These are phyloP conservation scores for Polylopha cassiicola DNA, from an alignment of 2,888 invertebrate genomes.

Conservation along the genomic window DNA sequence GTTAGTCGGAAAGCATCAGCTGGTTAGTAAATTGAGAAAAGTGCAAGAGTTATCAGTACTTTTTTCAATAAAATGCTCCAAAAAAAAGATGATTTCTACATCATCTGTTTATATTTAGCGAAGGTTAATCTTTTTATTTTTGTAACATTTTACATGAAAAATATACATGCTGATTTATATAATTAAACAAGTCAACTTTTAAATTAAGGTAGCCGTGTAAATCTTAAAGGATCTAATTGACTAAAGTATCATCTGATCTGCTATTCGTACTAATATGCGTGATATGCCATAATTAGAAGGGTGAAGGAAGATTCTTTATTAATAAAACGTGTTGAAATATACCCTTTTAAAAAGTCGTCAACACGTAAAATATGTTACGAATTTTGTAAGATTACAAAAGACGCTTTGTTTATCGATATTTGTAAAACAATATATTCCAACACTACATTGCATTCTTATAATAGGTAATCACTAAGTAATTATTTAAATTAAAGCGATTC, in stretches of 20 bases:
- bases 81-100: too few relatives aligned
- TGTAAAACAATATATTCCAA: conserved; percentile 24
- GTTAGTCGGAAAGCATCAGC: conserved; percentile 38
- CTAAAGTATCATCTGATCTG: conserved; percentile 52
- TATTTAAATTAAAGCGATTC: conserved; percentile 26
- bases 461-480: conserved; percentile 17
- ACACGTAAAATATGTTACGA: too few relatives aligned
- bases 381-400: too few relatives aligned
- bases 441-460: conserved; percentile 25
- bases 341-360: conserved; percentile 29
- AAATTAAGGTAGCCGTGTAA: neutral
- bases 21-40: conserved; percentile 35
- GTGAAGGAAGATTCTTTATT: conserved; percentile 49
- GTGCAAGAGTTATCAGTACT: conserved; percentile 33
- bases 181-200: conserved; percentile 11
- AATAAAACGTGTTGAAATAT: conserved; percentile 47
- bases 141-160: conserved; percentile 12
- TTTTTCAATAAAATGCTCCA: conserved; percentile 15
- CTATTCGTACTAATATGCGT: conserved; percentile 48
- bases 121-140: conserved; percentile 1
- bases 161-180: conserved; percentile 22
- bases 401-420: conserved; percentile 3
- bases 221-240: conserved; percentile 47
- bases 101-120: too few relatives aligned
- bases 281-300: conserved; percentile 63